Base-by-base conservation (phyloP, 92 coral and sea anemone species). In the Zoanthus solanderi region DNA sequence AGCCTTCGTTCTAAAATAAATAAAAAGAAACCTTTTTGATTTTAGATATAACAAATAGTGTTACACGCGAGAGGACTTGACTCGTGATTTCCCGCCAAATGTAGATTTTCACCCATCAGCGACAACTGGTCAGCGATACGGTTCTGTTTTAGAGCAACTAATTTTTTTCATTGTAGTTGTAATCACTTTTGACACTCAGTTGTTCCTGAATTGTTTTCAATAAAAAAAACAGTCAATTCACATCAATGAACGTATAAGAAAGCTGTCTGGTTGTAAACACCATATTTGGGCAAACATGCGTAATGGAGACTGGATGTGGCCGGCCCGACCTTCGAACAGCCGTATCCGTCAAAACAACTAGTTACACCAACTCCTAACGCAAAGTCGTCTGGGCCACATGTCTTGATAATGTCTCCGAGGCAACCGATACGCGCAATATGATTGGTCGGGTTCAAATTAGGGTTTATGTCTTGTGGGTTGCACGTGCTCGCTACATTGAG, bases 401-500 rank as follows among this genome's bases (percentile, higher is more conserved):
- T 95, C 85, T 47, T 79, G 58, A 93, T 83, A 6, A 93, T 90
- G 86, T 95, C 98, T 54, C 98, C 98, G 29, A 95, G 91, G 88
- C 98, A 95, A 67, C 98, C 98, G 76, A 95, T 93, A 29, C 98
- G 87, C 28, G 96, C 98, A 66, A 95, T 95, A 37, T 93, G 96
- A 91, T 95, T 95, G 90, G 98, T 95, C 9, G 98, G 98, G 74
- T 95, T 95, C 58, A 95, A 88, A 76, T 95, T 95, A n/a, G 98
- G 96, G 73, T 95, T 91, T 78, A 95, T 91, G 66, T 95, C 98
- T 60, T 95, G 98, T 14, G 98, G 96, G 81, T 95, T 91, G 84
- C 98, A 95, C 8, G 94, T 85, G 23, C 98, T 93, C 9, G 98
- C 98, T 30, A 94, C 91, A 67, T 95, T 95, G 17, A 95, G 94